phyloP scores from a whole-genome alignment of 2,797 vertebrate genomes.

The Neopelma chrysocephalum region DNA sequence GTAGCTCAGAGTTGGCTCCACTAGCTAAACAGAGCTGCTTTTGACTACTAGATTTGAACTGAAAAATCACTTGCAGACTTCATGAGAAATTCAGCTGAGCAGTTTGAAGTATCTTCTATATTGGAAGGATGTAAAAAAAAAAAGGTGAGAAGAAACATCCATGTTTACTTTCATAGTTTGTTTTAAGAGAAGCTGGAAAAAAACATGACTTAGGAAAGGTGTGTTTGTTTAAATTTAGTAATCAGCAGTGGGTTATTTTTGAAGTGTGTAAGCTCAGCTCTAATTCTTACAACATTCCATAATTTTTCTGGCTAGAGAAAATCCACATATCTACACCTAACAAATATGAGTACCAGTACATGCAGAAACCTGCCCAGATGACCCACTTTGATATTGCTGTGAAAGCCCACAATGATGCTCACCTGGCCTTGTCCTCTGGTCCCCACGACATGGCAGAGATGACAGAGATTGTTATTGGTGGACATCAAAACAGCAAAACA shows the following conservation, averaged over 20 bases:
- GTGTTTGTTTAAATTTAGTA: background rate
- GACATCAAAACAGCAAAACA: constrained; percentile 87
- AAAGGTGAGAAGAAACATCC: background rate
- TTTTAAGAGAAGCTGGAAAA: background rate
- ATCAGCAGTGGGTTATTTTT: background rate
- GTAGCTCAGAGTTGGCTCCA: background rate
- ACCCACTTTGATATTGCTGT: constrained; percentile 85
- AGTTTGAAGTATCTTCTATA: background rate
- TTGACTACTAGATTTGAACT: constrained; percentile 18
- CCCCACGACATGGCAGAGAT: constrained; percentile 89
- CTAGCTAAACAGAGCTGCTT: constrained; percentile 29
- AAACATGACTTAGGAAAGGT: background rate
- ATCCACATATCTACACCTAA: constrained; percentile 95
- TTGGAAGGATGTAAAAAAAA: background rate
- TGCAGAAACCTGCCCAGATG: constrained; percentile 87
- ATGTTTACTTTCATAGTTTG: background rate
- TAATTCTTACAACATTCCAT: background rate
- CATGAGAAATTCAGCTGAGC: background rate
- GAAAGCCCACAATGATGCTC: constrained; percentile 91
- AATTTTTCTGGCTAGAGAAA: constrained; percentile 82
- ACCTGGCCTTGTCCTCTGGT: constrained; percentile 86
- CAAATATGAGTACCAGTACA: constrained; percentile 94
- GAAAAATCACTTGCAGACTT: constrained; percentile 3
- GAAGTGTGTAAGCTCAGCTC: background rate
- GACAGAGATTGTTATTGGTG: constrained; percentile 89